Evolutionary conservation across 2,888 invertebrate species (phyloP), one percentile per base, ranked within the genome.

Genomic region (Poecilus cupreus): DNA sequence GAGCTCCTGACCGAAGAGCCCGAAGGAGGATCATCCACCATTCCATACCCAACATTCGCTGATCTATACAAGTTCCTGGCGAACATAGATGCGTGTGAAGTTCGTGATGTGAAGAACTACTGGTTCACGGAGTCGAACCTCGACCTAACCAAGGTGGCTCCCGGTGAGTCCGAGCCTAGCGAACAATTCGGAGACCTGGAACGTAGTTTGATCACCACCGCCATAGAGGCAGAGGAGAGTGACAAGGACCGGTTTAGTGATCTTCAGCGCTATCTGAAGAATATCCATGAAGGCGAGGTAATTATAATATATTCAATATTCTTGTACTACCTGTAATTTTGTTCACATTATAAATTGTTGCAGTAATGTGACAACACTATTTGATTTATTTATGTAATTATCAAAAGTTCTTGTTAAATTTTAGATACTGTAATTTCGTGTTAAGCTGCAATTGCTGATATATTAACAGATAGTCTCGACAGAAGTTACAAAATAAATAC

Each of bases 1-100:
- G 96, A 96, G 87, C 91, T 96, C 0, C 89, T 96, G 75, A 96
- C 96, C 0, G 93, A 94, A 83, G 96, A 96, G 86, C 94, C 96
- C 0, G 96, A 96, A 81, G 96, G 96, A 0, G 96, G 96, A 0
- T 93, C 94, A 0, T 93, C 95, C 0, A 93, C 94, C 85, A 93
- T 97, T 51, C 92, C 94, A 0, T 88, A 93, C 2, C 89, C 91
- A 24, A 90, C 92, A 32, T 95, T 95, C 85, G 70, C 93, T 70
- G 89, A 89, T 43, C 90, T 94, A 87, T 93, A 93, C 88, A 86
- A 85, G 18, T 92, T 90, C 83, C 85, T 94, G 49, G 93, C 93
- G 0, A 84, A 85, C 0, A 89, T 93, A 20, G 93, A 94, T 83
- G 92, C 91, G 0, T 91, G 91, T 0, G 86, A 87, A 11, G 86